Evolutionary conservation across 2,113 vertebrate species (phyloP).

Genomic region (Mobula birostris): DNA sequence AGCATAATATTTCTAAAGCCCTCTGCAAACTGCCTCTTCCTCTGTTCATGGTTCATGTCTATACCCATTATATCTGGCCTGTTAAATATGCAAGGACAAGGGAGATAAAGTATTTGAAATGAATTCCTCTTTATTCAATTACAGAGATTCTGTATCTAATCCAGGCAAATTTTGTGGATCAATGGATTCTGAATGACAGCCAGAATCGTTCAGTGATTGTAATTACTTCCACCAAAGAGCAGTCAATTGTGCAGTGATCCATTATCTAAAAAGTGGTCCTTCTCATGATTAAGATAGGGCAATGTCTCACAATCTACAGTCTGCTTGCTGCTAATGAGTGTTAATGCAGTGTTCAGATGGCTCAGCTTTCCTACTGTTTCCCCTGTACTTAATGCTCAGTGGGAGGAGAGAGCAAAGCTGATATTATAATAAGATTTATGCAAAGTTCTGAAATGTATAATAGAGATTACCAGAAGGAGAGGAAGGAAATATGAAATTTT

Average conservation of each 20-base stretch:
- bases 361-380: neutral
- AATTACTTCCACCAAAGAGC: neutral
- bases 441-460: neutral
- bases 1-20: neutral
- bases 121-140: neutral
- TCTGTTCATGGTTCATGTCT: neutral
- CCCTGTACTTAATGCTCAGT: neutral
- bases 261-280: neutral
- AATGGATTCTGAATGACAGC: neutral
- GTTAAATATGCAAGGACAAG: neutral
- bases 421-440: neutral
- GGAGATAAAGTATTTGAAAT: neutral
- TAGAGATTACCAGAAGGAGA: neutral
- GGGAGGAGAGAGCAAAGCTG: neutral
- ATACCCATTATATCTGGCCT: neutral
- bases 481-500: neutral
- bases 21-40: neutral
- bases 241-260: neutral
- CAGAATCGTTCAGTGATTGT: slow-evolving; percentile 7
- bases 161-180: neutral
- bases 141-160: neutral
- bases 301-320: neutral
- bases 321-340: neutral
- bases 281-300: neutral
- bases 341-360: neutral